Base-by-base conservation (phyloP, 2,113 vertebrate species). In the Anas platyrhynchos region DNA sequence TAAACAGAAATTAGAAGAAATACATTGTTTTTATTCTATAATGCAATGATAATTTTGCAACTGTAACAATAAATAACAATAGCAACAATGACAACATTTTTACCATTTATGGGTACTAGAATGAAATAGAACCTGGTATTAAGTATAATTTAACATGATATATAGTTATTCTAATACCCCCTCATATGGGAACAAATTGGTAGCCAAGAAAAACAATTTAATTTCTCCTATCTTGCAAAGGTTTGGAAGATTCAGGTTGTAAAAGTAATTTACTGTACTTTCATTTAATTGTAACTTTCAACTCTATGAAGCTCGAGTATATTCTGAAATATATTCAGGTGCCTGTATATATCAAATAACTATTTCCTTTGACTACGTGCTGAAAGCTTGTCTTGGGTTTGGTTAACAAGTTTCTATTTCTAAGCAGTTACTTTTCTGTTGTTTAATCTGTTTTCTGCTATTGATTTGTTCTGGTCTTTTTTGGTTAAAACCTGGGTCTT, bases 391-490 rank as follows among this genome's bases (percentile, higher is more conserved):
- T 95, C 92, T 95, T 96, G 86, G 77, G 83, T 83, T 93, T 92
- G 66, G 80, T 85, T 94, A 93, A 46, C 83, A 91, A 62, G 69
- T 54, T 94, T 75, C 93, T 54, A 93, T 96, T 97, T 95, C 88
- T 26, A 95, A 92, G 93, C 94, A 97, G 91, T 96, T 63, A 93
- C 82, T 97, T 96, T 92, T 97, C 92, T 94, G 92, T 90, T 77
- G 81, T 87, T 94, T 96, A 98, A 98, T 97, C 96, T 97, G 83
- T 96, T 96, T 97, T 98, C 97, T 98, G 97, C 97, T 97, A 96
- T 97, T 95, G 92, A 98, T 98, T 98, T 97, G 97, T 98, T 98
- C 96, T 97, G 97, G 97, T 97, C 95, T 91, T 96, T 96, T 97
- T 91, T 89, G 55, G 95, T 96, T 98, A 98, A 98, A 97, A 96